Percentiles rank a stretch among this genome's conserved stretches.
phyloP scores from a whole-genome alignment of 1,140 invertebrate species.

The fruit fly (Drosophila melanogaster) region Release_6_plus_ISO1_MT NT_037436.4:13311501-13312000 shows the following conservation, averaged over 20 bases:
- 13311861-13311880: neutral
- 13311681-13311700: too few species aligned
- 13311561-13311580: conserved; percentile 40
- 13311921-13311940: conserved; percentile 32
- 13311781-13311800: too few species aligned
- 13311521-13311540: conserved; percentile 33
- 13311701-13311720: too few species aligned
- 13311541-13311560: conserved; percentile 19
- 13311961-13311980: conserved; percentile 58
- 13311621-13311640: too few species aligned
- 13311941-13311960: conserved; percentile 47
- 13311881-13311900: neutral
- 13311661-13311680: too few species aligned
- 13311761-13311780: too few species aligned
- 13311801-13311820: too few species aligned
- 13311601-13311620: neutral
- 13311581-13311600: conserved; percentile 26
- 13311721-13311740: too few species aligned
- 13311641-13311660: neutral
- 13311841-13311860: neutral
- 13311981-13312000: conserved; percentile 74
- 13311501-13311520: conserved; percentile 19
- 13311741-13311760: too few species aligned
- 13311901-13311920: neutral
- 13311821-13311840: neutral